These are phyloP conservation scores for Heteractis magnifica DNA, from an alignment of 92 coral and sea anemone species.

Conservation along the genomic window DNA sequence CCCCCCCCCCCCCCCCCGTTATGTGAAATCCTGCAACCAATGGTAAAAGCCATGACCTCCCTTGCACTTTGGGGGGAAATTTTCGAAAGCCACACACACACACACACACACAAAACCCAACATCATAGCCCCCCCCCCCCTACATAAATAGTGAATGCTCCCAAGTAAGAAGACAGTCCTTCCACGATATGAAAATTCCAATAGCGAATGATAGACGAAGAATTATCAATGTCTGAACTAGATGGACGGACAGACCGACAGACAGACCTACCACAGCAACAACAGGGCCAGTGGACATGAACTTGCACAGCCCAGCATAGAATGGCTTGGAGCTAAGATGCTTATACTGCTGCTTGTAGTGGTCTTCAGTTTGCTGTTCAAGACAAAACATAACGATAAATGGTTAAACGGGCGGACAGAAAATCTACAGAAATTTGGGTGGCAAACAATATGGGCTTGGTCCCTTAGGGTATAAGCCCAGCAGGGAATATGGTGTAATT, in stretches of 20 bases:
- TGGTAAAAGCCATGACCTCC: no score
- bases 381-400: background rate
- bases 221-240: no score
- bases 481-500: background rate
- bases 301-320: background rate
- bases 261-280: slow-evolving; percentile 10
- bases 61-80: no score
- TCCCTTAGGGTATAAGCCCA: background rate
- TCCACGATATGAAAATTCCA: no score
- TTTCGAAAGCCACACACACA: no score
- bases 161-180: no score
- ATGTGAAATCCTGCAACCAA: no score
- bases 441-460: background rate
- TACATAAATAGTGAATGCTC: no score
- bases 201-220: no score
- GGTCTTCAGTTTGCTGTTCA: slow-evolving; percentile 2
- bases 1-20: no score
- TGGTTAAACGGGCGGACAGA: background rate
- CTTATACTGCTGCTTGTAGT: background rate
- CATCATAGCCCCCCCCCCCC: no score
- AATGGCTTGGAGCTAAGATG: slow-evolving; percentile 3
- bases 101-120: no score
- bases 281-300: slow-evolving; percentile 12
- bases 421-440: background rate
- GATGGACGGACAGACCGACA: background rate